Conservation (phyloP, 2,888 invertebrate genomes). For the Petrolisthes manimaculis region DNA sequence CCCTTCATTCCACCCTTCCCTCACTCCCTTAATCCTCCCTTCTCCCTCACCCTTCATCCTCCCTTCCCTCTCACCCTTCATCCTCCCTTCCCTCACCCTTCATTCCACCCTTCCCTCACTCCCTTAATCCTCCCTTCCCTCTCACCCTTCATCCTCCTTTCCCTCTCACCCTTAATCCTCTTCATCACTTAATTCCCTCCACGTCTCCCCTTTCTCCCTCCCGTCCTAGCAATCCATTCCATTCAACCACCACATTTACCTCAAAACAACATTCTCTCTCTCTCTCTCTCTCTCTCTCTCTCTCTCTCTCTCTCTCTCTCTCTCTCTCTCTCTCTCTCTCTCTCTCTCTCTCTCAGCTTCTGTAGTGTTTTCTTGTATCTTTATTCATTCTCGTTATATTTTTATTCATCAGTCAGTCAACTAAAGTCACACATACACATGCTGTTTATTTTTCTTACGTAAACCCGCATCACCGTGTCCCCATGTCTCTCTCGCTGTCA, state of each 20-base stretch:
- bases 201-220: neutral
- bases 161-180: neutral
- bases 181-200: neutral
- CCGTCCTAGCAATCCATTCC: neutral
- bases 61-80: slow-evolving; percentile 1
- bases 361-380: neutral
- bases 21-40: neutral
- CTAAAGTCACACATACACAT: too few species aligned
- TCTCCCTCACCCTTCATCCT: neutral
- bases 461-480: too few species aligned
- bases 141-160: neutral
- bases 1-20: neutral
- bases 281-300: neutral
- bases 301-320: neutral
- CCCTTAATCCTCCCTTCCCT: neutral
- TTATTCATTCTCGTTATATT: neutral
- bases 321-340: neutral
- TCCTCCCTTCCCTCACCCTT: neutral
- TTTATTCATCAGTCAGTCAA: too few species aligned
- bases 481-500: too few species aligned
- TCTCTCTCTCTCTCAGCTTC: neutral
- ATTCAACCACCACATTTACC: neutral
- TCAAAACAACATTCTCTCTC: neutral
- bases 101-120: neutral
- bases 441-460: too few species aligned